phyloP scores from a whole-genome alignment of 2,113 vertebrate species.

The Gavia stellata region DNA sequence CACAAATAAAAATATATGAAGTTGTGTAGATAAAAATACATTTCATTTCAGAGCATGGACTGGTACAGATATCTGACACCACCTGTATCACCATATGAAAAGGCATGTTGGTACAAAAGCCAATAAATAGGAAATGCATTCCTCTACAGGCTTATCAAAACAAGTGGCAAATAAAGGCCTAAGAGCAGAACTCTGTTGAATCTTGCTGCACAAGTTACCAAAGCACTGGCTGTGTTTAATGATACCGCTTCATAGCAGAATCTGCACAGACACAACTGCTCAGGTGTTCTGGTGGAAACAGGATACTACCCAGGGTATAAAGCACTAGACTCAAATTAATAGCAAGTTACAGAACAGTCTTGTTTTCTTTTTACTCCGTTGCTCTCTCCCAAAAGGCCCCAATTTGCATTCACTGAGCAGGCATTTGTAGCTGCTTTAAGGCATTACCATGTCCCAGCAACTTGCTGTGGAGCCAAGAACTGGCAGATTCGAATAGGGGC shows the following conservation, averaged over 20 bases:
- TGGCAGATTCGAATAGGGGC: slow-evolving; percentile 35
- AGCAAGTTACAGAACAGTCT: neutral
- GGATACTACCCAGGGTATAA: neutral
- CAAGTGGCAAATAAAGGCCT: neutral
- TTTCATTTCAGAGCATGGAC: neutral
- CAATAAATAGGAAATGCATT: neutral
- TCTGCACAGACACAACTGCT: neutral
- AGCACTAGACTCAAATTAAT: neutral
- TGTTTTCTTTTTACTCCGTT: neutral
- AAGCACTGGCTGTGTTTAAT: fast-evolving
- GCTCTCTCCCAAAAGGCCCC: neutral
- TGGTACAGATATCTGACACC: neutral
- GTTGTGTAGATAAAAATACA: neutral
- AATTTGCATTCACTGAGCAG: slow-evolving; percentile 40
- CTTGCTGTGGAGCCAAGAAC: slow-evolving; percentile 40
- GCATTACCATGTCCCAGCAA: slow-evolving; percentile 23
- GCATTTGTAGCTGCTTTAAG: slow-evolving; percentile 28
- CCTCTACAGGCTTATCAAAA: neutral
- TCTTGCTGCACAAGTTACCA: neutral
- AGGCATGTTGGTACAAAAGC: neutral
- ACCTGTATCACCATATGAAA: neutral
- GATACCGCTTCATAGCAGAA: fast-evolving
- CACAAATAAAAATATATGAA: neutral
- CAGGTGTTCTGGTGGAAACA: neutral
- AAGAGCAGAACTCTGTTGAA: neutral